Base-by-base conservation (phyloP, 64 coral and sea anemone species). In the Exaiptasia diaphana region DNA sequence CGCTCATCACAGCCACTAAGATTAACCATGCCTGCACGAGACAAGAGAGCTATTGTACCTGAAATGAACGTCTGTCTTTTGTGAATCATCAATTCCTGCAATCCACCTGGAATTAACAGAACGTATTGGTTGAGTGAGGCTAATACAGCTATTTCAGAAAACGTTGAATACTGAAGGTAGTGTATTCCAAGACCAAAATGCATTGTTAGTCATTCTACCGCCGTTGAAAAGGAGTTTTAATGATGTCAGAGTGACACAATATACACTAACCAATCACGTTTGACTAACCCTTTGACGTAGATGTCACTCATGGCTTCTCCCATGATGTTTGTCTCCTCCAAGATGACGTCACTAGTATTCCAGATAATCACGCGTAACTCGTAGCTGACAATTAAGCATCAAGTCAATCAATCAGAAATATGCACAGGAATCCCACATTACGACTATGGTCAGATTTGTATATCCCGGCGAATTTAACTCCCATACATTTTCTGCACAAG, bases 231-330 rank as follows among this genome's bases (percentile, higher is more conserved):
- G n/a, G n/a, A n/a, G n/a, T n/a, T n/a, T n/a, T n/a, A n/a, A n/a
- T n/a, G n/a, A n/a, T n/a, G n/a, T n/a, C n/a, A n/a, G n/a, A n/a
- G n/a, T n/a, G n/a, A n/a, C n/a, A n/a, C n/a, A n/a, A n/a, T n/a
- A n/a, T n/a, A n/a, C n/a, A n/a, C n/a, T n/a, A n/a, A n/a, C n/a
- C n/a, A n/a, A n/a, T n/a, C n/a, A n/a, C n/a, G n/a, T n/a, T 17
- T 2, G 12, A 38, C 74, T 69, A 77, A 93, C 95, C 95, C 85
- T 82, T 93, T 99, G 55, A 99, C 95, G 27, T 99, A 99, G 89
- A 99, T 99, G 59, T 99, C 95, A 36, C 90, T 93, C 95, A 99
- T 99, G 4, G 79, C 80, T 60, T 99, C 95, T 53, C 95, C 95
- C 38, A 86, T 85, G n/a, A 89, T 87, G 25, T 85, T 88, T 14